Evolutionary conservation across 1,140 invertebrate genomes (phyloP), one percentile per base, ranked within the genome.

Genomic region (Polypedilum vanderplanki): DNA sequence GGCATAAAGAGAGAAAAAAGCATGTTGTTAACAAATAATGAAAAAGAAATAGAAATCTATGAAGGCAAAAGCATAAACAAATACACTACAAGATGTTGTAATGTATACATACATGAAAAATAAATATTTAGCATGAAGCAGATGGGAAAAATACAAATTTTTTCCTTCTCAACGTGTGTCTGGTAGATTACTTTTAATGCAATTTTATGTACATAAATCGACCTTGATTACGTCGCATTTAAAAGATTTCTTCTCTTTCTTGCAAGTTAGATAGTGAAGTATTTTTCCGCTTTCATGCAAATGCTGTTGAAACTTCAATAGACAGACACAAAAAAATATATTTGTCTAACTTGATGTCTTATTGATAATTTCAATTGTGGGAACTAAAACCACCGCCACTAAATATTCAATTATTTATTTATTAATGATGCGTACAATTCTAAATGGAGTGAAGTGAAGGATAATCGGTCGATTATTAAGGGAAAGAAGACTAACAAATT

Each of bases 141-240:
- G 65, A 70, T 70, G 65, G 20, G 65, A 70, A 70, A 70, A 70
- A 5, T 67, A 20, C 9, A 70, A 70, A 67, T n/a, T n/a, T 8
- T 67, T 18, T 18, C 64, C 18, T 15, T 67, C n/a, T 18, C 24
- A 33, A 33, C 5, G 24, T 33, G 24, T 33, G 65, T 18, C 65
- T 18, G 18, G 65, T 70, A 17, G 20, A 70, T 20, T 57, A 12
- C 46, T 57, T 57, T 57, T 57, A 57, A 57, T 57, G 46, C 46
- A 57, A 57, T 57, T 57, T 20, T 70, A 22, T 70, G 17, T 70
- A 70, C 65, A 20, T 18, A 20, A 22, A 70, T 18, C 65, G 65
- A 70, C 65, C 65, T 70, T 70, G 65, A 18, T 70, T 70, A 70
- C n/a, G 65, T 70, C 65, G 65, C n/a, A 57, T 57, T n/a, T 57